Evolutionary conservation across 2,113 vertebrate species (phyloP), one percentile per base, ranked within the genome.

Genomic region (Gulo gulo): DNA sequence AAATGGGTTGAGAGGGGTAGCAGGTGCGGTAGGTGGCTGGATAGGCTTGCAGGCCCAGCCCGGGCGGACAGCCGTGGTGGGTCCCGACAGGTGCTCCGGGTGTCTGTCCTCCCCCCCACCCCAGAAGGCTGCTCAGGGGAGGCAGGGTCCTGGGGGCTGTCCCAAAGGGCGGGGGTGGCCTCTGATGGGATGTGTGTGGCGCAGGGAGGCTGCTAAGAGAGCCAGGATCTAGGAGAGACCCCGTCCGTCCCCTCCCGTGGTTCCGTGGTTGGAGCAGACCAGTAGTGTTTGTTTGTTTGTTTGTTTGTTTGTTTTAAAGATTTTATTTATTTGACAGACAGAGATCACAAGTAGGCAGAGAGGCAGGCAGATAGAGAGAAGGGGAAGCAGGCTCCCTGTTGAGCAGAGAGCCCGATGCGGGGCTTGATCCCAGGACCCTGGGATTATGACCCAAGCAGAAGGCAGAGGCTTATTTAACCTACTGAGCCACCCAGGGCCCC

Each of bases 171-270:
- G 26, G 73, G 18, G 29, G 45, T 1, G 24, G 24, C 26, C 59
- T 11, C 24, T 7, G 7, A 23, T 74, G 84, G 79, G 55, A 47
- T 7, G 13, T 6, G 13, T 6, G 47, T 20, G n/a, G 15, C 20
- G 11, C 31, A 23, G 42, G 47, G 55, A 80, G 57, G 55, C 71
- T 39, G 82, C 92, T 69, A 29, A 39, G 42, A 91, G 21, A 52
- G 69, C 20, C 78, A 69, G 34, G 16, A 36, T 42, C 21, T 42
- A 13, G 21, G 36, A 73, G 36, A 73, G 71, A n/a, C 55, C n/a
- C 1, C 0, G 1, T 14, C 11, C 12, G 36, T 18, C 34, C 7
- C n/a, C 29, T n/a, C 29, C 15, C 34, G 0, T 2, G 45, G 36
- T 10, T 29, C 15, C 34, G 0, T 2, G 45, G 36, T 10, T 10